Conservation (phyloP, 1,140 invertebrate genomes). For the Micrasema longulum region DNA sequence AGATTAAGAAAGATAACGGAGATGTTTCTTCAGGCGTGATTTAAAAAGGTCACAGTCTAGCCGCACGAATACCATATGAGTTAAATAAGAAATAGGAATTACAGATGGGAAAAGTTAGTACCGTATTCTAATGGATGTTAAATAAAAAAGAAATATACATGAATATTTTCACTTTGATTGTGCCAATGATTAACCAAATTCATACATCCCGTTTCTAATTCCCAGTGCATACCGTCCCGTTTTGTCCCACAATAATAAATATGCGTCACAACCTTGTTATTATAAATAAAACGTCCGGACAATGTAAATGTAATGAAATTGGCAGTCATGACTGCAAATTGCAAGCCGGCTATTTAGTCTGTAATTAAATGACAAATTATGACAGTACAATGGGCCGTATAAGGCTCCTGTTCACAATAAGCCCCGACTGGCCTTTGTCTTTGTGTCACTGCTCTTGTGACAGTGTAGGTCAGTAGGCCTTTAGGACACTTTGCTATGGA, state of each 20-base stretch:
- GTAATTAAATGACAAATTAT: constrained; percentile 12
- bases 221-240: too few relatives aligned
- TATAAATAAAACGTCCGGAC: background rate
- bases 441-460: background rate
- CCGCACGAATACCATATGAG: too few relatives aligned
- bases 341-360: background rate
- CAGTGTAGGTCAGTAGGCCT: constrained; percentile 5
- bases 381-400: background rate
- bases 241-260: background rate
- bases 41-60: too few relatives aligned
- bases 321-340: constrained; percentile 8
- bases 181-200: too few relatives aligned
- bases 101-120: too few relatives aligned
- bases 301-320: constrained; percentile 2
- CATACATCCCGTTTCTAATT: too few relatives aligned
- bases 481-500: background rate
- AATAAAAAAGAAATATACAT: too few relatives aligned
- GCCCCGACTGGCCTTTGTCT: background rate
- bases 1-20: too few relatives aligned
- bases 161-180: too few relatives aligned
- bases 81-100: too few relatives aligned
- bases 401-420: background rate
- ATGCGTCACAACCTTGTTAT: constrained; percentile 1
- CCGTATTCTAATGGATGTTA: too few relatives aligned
- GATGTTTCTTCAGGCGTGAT: too few relatives aligned